phyloP scores from a whole-genome alignment of 1,140 invertebrate species.

The Drosophila bipectinata region DNA sequence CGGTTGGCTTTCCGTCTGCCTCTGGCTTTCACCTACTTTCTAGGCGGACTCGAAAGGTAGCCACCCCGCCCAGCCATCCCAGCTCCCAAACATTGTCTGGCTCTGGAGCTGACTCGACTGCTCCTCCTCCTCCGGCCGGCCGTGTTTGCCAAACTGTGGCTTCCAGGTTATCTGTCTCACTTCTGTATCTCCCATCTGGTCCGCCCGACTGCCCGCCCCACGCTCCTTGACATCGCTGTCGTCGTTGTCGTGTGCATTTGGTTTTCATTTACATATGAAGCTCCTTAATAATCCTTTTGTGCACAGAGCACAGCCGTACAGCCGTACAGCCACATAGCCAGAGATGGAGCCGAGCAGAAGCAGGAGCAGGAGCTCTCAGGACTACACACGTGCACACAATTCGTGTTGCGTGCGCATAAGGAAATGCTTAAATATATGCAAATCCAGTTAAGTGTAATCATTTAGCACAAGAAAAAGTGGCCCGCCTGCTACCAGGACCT shows the following conservation, averaged over 20 bases:
- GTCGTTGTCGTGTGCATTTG: slow-evolving; percentile 75
- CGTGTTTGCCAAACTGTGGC: slow-evolving; percentile 79
- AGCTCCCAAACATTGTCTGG: slow-evolving; percentile 70
- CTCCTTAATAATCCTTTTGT: slow-evolving; percentile 83
- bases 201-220: neutral
- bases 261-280: slow-evolving; percentile 83
- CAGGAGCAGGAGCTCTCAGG: neutral
- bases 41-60: slow-evolving; percentile 64
- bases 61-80: slow-evolving; percentile 11
- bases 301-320: slow-evolving; percentile 55
- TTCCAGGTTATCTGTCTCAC: slow-evolving; percentile 75
- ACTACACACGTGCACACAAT: slow-evolving; percentile 68
- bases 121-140: slow-evolving; percentile 16
- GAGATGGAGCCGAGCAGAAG: slow-evolving; percentile 6
- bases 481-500: slow-evolving; percentile 43
- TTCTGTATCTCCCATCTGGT: slow-evolving; percentile 21
- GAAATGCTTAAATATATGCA: slow-evolving; percentile 82
- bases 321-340: no score
- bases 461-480: slow-evolving; percentile 73
- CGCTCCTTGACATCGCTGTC: slow-evolving; percentile 12
- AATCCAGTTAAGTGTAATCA: slow-evolving; percentile 83
- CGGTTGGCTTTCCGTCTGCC: slow-evolving; percentile 58
- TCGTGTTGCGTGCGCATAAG: slow-evolving; percentile 79
- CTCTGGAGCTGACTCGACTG: slow-evolving; percentile 8
- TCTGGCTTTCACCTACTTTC: slow-evolving; percentile 76